phyloP scores from a whole-genome alignment of 2,888 invertebrate species.

The Stenodera caucasica region DNA sequence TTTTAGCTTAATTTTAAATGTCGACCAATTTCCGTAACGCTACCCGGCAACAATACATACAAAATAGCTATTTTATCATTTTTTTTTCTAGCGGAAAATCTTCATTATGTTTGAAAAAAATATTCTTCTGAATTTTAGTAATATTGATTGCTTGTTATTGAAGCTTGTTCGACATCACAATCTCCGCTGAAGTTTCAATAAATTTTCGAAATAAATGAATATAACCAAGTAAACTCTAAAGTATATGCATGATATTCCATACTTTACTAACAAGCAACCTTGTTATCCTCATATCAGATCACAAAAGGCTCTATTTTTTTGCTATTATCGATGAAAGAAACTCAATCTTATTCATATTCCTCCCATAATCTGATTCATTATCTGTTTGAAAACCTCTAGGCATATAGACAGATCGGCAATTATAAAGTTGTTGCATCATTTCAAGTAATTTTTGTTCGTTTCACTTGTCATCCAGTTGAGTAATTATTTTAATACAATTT shows the following conservation, averaged over 20 bases:
- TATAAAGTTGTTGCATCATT: too few relatives aligned
- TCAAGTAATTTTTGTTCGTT: background rate
- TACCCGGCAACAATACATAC: background rate
- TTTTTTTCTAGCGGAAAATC: too few relatives aligned
- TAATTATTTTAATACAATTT: too few relatives aligned
- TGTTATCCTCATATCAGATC: background rate
- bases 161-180: too few relatives aligned
- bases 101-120: too few relatives aligned
- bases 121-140: too few relatives aligned
- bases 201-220: too few relatives aligned
- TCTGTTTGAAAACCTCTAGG: too few relatives aligned
- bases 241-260: background rate
- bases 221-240: background rate
- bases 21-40: slow-evolving; percentile 7
- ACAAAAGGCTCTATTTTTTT: background rate
- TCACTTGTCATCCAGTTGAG: background rate
- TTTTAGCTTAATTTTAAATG: slow-evolving; percentile 32
- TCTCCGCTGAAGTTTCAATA: too few relatives aligned
- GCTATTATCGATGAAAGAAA: background rate
- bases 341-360: background rate
- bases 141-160: too few relatives aligned
- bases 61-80: too few relatives aligned
- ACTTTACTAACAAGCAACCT: background rate
- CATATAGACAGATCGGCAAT: too few relatives aligned
- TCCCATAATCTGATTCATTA: background rate